A percentile compares a stretch with the other conserved stretches of the same genome.
Conservation (phyloP, 2,113 vertebrate species). For the Planiliza haematocheilus region DNA sequence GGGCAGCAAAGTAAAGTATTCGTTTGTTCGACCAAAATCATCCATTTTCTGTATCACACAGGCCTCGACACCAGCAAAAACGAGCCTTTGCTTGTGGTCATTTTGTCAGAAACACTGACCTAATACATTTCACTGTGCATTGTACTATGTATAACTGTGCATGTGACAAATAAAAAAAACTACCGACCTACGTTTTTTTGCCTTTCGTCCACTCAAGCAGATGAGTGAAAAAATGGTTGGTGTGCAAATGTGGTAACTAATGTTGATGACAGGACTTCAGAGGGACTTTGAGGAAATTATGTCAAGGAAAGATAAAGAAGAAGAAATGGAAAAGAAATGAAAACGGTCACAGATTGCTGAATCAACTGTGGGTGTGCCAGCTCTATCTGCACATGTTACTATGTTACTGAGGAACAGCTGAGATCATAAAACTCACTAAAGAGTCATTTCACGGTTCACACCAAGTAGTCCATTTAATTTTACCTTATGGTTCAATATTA, state of each 20-base stretch:
- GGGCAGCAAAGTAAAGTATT: slow-evolving; percentile 32
- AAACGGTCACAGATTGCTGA: too few species aligned
- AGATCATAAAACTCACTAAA: background rate
- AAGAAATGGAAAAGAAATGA: background rate
- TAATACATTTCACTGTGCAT: too few species aligned
- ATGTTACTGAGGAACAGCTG: background rate
- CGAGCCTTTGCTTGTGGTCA: slow-evolving; percentile 7
- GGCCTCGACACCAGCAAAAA: slow-evolving; percentile 25
- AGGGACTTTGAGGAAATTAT: background rate
- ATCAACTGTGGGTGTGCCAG: too few species aligned
- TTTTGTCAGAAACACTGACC: background rate
- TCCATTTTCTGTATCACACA: slow-evolving; percentile 54
- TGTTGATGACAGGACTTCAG: background rate
- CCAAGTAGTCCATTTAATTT: too few species aligned
- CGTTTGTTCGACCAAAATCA: slow-evolving; percentile 48
- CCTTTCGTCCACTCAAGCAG: background rate
- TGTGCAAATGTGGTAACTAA: background rate
- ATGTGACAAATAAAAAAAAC: too few species aligned
- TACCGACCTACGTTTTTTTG: too few species aligned
- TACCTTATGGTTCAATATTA: too few species aligned
- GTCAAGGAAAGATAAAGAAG: background rate
- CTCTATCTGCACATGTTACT: too few species aligned
- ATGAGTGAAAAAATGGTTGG: background rate
- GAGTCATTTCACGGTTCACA: too few species aligned
- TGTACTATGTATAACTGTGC: too few species aligned